A percentile compares a stretch with the other conserved stretches of the same genome.
phyloP scores from a whole-genome alignment of 1,140 invertebrate species.

The Cydia fagiglandana region DNA sequence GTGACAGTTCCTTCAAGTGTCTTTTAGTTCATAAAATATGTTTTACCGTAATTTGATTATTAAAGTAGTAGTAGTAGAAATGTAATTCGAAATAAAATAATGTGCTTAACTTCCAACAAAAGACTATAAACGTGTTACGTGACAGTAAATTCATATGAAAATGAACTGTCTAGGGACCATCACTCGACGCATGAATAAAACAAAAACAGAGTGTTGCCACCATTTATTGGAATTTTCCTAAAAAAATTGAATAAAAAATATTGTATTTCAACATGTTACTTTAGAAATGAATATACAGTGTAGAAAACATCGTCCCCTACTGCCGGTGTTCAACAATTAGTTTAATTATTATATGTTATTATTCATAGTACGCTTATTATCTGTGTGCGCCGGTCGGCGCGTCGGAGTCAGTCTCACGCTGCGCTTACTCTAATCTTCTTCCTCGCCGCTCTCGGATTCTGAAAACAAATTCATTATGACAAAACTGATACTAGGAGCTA shows the following conservation, averaged over 20 bases:
- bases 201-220: conserved; percentile 65
- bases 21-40: no score
- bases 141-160: no score
- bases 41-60: no score
- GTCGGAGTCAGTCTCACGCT: conserved; percentile 72
- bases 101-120: no score
- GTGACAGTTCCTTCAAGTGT: no score
- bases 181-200: conserved; percentile 51
- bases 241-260: conserved; percentile 80
- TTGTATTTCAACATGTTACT: conserved; percentile 76
- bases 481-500: neutral
- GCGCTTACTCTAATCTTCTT: conserved; percentile 74
- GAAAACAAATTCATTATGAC: conserved; percentile 28
- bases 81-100: no score
- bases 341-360: conserved; percentile 43
- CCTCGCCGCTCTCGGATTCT: conserved; percentile 74
- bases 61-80: no score
- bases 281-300: conserved; percentile 75
- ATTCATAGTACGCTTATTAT: conserved; percentile 39
- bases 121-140: no score
- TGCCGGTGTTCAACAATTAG: conserved; percentile 37
- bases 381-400: conserved; percentile 48
- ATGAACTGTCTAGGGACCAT: no score
- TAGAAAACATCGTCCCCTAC: conserved; percentile 63
- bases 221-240: conserved; percentile 77